Evolutionary conservation across 2,797 vertebrate genomes (phyloP).

Genomic region (Notamacropus eugenii): DNA sequence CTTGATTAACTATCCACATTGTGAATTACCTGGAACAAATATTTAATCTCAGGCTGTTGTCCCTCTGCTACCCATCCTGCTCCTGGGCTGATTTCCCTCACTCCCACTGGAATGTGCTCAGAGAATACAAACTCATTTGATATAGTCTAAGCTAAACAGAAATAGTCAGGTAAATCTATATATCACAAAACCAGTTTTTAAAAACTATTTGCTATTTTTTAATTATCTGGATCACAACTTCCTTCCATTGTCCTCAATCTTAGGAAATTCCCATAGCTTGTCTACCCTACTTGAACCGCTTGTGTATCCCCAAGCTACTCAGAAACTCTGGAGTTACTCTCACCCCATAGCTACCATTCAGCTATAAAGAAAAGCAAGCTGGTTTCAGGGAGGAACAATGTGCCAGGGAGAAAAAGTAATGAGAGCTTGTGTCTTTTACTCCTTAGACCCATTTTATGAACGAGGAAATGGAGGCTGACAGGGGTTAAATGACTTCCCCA

Average conservation of each 20-base stretch:
- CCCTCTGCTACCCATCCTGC: not conserved
- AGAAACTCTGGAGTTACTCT: not conserved
- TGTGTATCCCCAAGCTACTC: not conserved
- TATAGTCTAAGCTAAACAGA: conserved; percentile 1
- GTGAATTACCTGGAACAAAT: conserved; percentile 20
- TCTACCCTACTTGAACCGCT: not conserved
- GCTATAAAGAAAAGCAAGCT: not conserved
- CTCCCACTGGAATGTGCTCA: not conserved
- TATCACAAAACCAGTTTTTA: not conserved
- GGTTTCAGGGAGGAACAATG: not conserved
- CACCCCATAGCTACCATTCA: not conserved
- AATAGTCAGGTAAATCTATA: not conserved
- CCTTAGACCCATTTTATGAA: not conserved
- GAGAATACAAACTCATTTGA: not conserved
- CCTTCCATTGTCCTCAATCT: not conserved
- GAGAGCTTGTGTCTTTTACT: not conserved
- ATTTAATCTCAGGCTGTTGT: not conserved
- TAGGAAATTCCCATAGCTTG: not conserved
- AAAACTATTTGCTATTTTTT: not conserved
- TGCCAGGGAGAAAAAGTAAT: not conserved
- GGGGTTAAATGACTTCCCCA: not conserved
- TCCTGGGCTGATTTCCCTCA: not conserved
- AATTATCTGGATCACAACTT: not conserved
- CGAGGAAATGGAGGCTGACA: not conserved
- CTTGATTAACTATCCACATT: not conserved